These are phyloP conservation scores for Pomacea maculata DNA, from an alignment of 1,140 invertebrate species.

Conservation along the genomic window DNA sequence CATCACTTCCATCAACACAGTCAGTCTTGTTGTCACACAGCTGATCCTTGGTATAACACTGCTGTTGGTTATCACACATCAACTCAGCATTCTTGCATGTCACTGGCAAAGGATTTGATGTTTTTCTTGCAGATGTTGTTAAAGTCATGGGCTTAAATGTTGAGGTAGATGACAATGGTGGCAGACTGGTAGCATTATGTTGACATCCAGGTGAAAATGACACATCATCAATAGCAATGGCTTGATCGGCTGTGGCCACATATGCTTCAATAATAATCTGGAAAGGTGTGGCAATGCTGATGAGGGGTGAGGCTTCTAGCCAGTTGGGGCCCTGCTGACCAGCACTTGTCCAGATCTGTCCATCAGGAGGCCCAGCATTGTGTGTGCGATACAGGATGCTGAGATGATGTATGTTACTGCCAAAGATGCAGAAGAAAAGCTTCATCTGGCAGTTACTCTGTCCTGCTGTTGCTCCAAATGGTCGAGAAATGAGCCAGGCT, in stretches of 20 bases:
- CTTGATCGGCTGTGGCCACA: constrained; percentile 41
- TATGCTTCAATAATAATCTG: constrained; percentile 54
- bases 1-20: constrained; percentile 55
- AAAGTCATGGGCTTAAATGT: background rate
- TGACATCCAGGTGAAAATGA: constrained; percentile 53
- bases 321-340: constrained; percentile 52
- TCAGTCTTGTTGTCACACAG: constrained; percentile 77
- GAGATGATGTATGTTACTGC: constrained; percentile 46
- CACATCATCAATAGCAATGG: constrained; percentile 64
- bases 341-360: constrained; percentile 28
- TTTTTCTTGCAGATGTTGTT: constrained; percentile 15
- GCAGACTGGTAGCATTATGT: constrained; percentile 22
- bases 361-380: constrained; percentile 45
- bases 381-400: constrained; percentile 51
- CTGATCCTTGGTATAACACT: constrained; percentile 43
- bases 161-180: constrained; percentile 1
- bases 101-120: background rate
- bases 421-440: constrained; percentile 62
- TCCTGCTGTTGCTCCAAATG: constrained; percentile 17
- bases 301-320: constrained; percentile 29
- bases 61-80: constrained; percentile 35
- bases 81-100: constrained; percentile 29
- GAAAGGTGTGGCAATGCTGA: constrained; percentile 39
- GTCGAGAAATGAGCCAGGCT: constrained; percentile 44
- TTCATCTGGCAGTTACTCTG: constrained; percentile 26